Percentiles rank a stretch among this genome's conserved stretches.
Conservation (phyloP, 2,888 invertebrate species). For the Drosophila neonasuta region DNA sequence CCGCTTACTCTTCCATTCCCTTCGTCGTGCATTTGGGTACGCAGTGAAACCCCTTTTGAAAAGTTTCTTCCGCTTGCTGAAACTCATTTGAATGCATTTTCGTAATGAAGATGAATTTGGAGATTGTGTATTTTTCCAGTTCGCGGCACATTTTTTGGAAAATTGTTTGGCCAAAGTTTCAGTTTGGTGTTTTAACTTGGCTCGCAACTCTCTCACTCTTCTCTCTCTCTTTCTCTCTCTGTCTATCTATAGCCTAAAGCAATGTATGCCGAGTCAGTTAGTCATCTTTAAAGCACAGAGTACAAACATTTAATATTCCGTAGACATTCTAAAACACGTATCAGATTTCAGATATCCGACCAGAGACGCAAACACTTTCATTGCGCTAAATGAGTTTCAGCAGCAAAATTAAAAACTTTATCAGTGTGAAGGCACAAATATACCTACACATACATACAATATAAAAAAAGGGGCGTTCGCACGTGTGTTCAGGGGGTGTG, state of each 20-base stretch:
- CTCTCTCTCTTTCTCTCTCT: slow-evolving; percentile 1
- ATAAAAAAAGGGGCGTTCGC: slow-evolving; percentile 15
- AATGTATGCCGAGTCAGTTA: slow-evolving; percentile 15
- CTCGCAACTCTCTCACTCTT: background rate
- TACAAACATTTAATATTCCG: slow-evolving; percentile 61
- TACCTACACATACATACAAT: background rate
- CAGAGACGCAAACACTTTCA: slow-evolving; percentile 53
- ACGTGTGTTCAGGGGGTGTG: slow-evolving; percentile 39
- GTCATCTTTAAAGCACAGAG: slow-evolving; percentile 35
- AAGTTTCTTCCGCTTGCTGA: slow-evolving; percentile 41
- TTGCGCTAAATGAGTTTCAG: slow-evolving; percentile 74
- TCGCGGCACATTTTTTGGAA: slow-evolving; percentile 65
- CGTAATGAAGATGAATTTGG: slow-evolving; percentile 71
- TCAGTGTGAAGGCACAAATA: slow-evolving; percentile 43
- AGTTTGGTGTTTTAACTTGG: slow-evolving; percentile 50
- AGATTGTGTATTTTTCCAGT: slow-evolving; percentile 77
- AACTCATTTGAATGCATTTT: slow-evolving; percentile 72
- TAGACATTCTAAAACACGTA: slow-evolving; percentile 64
- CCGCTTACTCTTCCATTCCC: background rate
- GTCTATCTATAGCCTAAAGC: slow-evolving; percentile 22
- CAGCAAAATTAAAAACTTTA: slow-evolving; percentile 75
- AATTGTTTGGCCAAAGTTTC: slow-evolving; percentile 62
- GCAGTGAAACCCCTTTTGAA: slow-evolving; percentile 20
- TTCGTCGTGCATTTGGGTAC: background rate
- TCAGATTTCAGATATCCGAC: slow-evolving; percentile 52